Conservation (phyloP, 2,888 invertebrate genomes). For the Stenotaenia linearis region DNA sequence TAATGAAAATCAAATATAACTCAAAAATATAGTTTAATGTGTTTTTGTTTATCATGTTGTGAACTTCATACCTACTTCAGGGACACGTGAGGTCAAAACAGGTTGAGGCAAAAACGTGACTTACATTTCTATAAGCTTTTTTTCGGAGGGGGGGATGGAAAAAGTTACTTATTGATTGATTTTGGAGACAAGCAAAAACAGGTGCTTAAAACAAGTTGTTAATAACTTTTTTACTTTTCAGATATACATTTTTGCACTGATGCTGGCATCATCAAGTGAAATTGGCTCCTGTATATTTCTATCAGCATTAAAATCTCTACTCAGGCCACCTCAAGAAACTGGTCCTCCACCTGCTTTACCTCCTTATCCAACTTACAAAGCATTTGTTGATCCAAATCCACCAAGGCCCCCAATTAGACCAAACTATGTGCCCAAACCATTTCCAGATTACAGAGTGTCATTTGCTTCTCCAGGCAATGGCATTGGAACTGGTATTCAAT, state of each 20-base stretch:
- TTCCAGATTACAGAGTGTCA: constrained; percentile 16
- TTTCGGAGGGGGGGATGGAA: too few species aligned
- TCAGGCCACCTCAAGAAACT: not conserved
- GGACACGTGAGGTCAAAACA: too few species aligned
- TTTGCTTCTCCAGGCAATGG: constrained; percentile 30
- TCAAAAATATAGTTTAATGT: too few species aligned
- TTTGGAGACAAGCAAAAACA: too few species aligned
- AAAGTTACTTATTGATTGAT: too few species aligned
- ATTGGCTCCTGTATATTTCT: not conserved
- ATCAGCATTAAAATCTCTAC: not conserved
- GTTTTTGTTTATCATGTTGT: too few species aligned
- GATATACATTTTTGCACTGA: not conserved
- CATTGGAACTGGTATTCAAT: constrained; percentile 10
- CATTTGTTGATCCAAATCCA: constrained; percentile 26
- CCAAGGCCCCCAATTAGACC: constrained; percentile 24
- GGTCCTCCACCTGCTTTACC: not conserved
- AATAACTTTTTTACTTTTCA: too few species aligned
- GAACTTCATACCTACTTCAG: too few species aligned
- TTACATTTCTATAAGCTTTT: too few species aligned
- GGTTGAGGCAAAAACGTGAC: too few species aligned
- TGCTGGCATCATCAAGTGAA: not conserved
- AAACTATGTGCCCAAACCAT: constrained; percentile 27
- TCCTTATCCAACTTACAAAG: constrained; percentile 28
- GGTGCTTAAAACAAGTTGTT: too few species aligned
- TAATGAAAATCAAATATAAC: too few species aligned